A percentile compares a stretch with the other conserved stretches of the same genome.
phyloP scores from a whole-genome alignment of 2,888 invertebrate genomes.

The Pollenia amentaria region DNA sequence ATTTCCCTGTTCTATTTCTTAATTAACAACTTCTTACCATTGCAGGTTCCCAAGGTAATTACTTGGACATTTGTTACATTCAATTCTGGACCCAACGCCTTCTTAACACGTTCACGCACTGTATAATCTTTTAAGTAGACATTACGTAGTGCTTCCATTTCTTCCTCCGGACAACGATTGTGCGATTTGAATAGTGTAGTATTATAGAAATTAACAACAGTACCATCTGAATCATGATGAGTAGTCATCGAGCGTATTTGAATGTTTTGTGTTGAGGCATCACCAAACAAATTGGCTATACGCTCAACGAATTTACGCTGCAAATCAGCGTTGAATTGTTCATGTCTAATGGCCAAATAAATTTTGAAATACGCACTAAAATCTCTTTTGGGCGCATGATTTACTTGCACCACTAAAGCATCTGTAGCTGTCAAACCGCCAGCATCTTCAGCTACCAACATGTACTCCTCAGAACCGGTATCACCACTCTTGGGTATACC shows the following conservation, averaged over 20 bases:
- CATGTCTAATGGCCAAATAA: constrained; percentile 89
- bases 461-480: constrained; percentile 91
- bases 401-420: constrained; percentile 91
- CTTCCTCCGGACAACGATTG: constrained; percentile 90
- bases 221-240: constrained; percentile 86
- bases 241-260: constrained; percentile 88
- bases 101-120: constrained; percentile 85
- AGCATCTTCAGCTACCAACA: constrained; percentile 91
- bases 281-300: constrained; percentile 91
- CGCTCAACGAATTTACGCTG: constrained; percentile 93
- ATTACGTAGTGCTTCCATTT: constrained; percentile 90
- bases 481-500: constrained; percentile 92
- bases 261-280: constrained; percentile 90
- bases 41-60: constrained; percentile 86
- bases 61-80: constrained; percentile 86
- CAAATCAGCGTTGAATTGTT: constrained; percentile 90
- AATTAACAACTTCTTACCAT: constrained; percentile 82
- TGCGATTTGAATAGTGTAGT: constrained; percentile 86
- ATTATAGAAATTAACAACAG: constrained; percentile 92
- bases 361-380: constrained; percentile 93
- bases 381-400: constrained; percentile 87
- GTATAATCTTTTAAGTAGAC: constrained; percentile 88
- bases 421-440: constrained; percentile 91
- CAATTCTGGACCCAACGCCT: constrained; percentile 88
- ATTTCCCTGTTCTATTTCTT: not conserved